Percentiles rank a stretch among this genome's conserved stretches.
phyloP scores from a whole-genome alignment of 2,888 invertebrate genomes.

The Apotomis capreana region DNA sequence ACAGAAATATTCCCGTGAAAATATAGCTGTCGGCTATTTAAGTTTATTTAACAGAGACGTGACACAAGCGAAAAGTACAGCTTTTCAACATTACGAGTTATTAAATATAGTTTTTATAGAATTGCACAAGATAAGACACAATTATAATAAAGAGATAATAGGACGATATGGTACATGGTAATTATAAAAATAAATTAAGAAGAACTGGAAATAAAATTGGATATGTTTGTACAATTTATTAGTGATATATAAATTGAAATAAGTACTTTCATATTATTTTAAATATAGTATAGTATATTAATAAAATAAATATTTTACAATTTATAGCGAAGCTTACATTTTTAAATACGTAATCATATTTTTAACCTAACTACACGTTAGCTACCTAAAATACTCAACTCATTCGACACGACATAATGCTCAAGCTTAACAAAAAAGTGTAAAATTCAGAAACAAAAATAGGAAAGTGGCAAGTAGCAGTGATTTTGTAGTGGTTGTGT shows the following conservation, averaged over 20 bases:
- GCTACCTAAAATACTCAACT: slow-evolving; percentile 53
- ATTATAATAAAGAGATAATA: not conserved
- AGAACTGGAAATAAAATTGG: not conserved
- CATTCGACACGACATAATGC: slow-evolving; percentile 50
- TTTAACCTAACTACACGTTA: slow-evolving; percentile 49
- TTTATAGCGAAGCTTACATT: slow-evolving; percentile 11
- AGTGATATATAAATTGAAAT: not conserved
- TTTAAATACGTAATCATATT: slow-evolving; percentile 12
- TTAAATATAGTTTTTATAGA: not conserved
- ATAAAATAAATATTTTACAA: not conserved
- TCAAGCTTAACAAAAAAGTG: slow-evolving; percentile 48
- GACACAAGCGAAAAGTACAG: too few relatives aligned
- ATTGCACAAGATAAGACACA: not conserved
- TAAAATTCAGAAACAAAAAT: slow-evolving; percentile 43
- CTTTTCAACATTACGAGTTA: too few relatives aligned
- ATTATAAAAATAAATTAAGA: not conserved
- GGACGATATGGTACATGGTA: not conserved
- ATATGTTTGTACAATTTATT: not conserved
- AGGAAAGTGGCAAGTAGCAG: slow-evolving; percentile 52
- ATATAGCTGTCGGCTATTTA: not conserved
- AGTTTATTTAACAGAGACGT: not conserved
- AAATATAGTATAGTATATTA: not conserved
- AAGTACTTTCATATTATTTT: not conserved
- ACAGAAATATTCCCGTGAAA: not conserved
- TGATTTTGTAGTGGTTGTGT: slow-evolving; percentile 50